Evolutionary conservation across 1,140 invertebrate species (phyloP), one percentile per base, ranked within the genome.

Genomic region (Trichoplusia ni): DNA sequence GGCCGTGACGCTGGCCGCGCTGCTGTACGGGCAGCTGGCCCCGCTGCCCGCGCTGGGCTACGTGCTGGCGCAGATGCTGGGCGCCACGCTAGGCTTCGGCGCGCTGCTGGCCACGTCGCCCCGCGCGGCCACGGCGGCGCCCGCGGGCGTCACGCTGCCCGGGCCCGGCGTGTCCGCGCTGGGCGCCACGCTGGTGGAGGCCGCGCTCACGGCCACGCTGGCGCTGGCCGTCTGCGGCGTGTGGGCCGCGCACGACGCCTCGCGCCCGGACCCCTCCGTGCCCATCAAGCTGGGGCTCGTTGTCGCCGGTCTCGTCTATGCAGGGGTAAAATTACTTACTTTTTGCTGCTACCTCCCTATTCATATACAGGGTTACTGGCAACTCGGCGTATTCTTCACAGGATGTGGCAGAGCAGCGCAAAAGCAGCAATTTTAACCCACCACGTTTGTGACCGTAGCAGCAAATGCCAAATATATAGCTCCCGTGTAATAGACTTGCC

Each of bases 241-340:
- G 49, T 84, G 82, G 83, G 42, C 62, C 13, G 77, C 73, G 44
- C 73, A 78, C 66, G 80, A 81, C 47, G 59, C 42, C 14, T 44
- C 63, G 37, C 53, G 56, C 23, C 69, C 67, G 9, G 86, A 89
- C 71, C 77, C 59, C 63, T 19, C 82, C 56, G 81, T 42, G 25
- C 74, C 84, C 27, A 14, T 86, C 63, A 89, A 89, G 77, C 44
- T 87, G 40, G 86, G 79, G 0, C 75, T 87, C 33, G 74, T 75
- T 16, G 62, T 89, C 38, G 79, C 84, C 40, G 86, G 83, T 1
- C 77, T 86, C 59, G 67, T 89, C 19, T 87, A 78, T 58, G 69
- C 81, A 2, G 86, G 81, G 65, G 86, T 85, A 9, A 69, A n/a
- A n/a, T n/a, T n/a, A n/a, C n/a, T n/a, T n/a, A n/a, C n/a, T n/a